Base-by-base conservation (phyloP, 2,113 vertebrate genomes). In the Marcusenius ussheri region DNA sequence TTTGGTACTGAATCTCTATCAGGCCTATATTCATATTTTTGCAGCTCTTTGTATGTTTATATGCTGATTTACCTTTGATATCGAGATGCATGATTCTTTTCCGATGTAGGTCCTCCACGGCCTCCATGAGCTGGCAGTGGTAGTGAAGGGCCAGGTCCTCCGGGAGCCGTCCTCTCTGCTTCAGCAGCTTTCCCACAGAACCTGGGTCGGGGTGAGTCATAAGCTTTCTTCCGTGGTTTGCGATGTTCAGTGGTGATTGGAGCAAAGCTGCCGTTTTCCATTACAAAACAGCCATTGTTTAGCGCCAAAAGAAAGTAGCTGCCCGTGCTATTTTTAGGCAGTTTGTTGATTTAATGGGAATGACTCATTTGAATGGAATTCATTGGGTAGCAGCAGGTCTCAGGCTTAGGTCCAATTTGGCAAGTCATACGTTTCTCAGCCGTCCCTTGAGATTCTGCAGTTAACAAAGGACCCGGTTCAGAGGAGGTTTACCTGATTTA, bases 61-160 rank as follows among this genome's bases (percentile, higher is more conserved):
- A 84, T 46, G 83, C 21, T 47, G 21, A 53, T 7, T 90, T 85
- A 98, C 98, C 98, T 97, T 99, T 99, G 88, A 99, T 94, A 42
- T 99, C 98, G 91, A 98, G 95, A 58, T 99, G 98, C 7, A 98
- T 94, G 91, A 99, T 95, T 35, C 93, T 95, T 31, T 94, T 96
- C 50, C 94, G 93, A n/a, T 99, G 98, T 91, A 99, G 96, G 94
- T 99, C 97, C 66, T 97, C 96, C 58, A 99, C 94, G 1, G 97
- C 98, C 90, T 97, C 96, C 10, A 99, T 93, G 0, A 96, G 94
- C 93, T 99, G 98, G n/a, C 95, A 94, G 39, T 97, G 94, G 93
- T 99, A 99, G 93, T 97, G 96, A 70, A 99, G 96, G 50, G 98
- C 97, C 91, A 97, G 92, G 90, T 98, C 97, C 91, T 99, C 98